A percentile compares a stretch with the other conserved stretches of the same genome.
phyloP scores from a whole-genome alignment of 2,797 vertebrate genomes.

The Adelosebastes latens region DNA sequence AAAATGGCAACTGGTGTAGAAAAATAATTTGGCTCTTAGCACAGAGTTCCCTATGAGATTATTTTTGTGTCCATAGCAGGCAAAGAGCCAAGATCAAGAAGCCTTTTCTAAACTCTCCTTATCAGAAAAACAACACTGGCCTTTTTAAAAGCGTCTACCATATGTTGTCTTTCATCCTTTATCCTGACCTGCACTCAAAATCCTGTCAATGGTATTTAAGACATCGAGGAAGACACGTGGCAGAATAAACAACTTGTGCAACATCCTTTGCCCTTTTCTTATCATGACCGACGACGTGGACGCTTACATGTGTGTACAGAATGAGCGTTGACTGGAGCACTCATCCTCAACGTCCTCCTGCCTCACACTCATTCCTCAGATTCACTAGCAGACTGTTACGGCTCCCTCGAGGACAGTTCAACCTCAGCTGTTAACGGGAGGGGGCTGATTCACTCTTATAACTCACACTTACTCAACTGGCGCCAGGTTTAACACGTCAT shows the following conservation, averaged over 20 bases:
- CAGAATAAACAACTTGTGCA: neutral
- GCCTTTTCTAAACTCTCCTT: neutral
- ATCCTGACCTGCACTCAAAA: neutral
- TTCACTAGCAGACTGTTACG: neutral
- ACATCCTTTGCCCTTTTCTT: neutral
- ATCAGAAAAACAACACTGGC: neutral
- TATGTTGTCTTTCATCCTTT: neutral
- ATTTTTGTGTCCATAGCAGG: neutral
- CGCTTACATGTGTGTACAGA: neutral
- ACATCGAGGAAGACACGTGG: neutral
- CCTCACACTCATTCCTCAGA: slow-evolving; percentile 22
- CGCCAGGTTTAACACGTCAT: neutral
- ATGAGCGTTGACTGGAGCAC: neutral
- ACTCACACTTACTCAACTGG: neutral
- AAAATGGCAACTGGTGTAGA: no score
- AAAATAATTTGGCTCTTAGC: neutral
- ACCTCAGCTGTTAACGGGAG: neutral
- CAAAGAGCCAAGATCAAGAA: neutral
- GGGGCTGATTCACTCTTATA: neutral
- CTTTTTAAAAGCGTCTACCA: neutral
- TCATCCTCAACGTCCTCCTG: neutral
- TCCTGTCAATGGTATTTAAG: neutral
- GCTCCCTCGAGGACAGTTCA: neutral
- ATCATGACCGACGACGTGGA: neutral
- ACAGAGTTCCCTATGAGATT: neutral